Conservation (phyloP, 2,888 invertebrate species). For the Alsophila aescularia region DNA sequence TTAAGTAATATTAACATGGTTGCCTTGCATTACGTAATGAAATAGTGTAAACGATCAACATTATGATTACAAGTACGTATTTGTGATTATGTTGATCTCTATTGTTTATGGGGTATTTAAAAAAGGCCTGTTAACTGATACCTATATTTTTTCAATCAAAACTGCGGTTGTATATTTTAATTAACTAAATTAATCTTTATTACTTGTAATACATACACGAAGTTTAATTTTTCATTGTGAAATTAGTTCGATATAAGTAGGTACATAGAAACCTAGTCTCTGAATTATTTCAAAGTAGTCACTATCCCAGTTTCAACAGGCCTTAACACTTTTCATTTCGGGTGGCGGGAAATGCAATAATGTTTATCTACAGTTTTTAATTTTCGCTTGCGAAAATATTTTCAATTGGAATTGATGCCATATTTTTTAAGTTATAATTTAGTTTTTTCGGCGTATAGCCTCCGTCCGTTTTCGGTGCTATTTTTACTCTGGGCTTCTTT, state of each 20-base stretch:
- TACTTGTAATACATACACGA: neutral
- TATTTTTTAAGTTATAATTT: conserved; percentile 66
- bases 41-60: conserved; percentile 31
- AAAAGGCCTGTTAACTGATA: conserved; percentile 8
- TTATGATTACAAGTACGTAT: neutral
- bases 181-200: too few species aligned
- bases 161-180: neutral
- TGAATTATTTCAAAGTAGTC: too few species aligned
- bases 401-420: conserved; percentile 64
- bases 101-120: conserved; percentile 12
- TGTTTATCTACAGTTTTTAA: conserved; percentile 25
- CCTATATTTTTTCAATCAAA: neutral
- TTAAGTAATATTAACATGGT: conserved; percentile 58
- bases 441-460: conserved; percentile 49
- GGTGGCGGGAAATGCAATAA: conserved; percentile 66
- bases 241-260: too few species aligned
- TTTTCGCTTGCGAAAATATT: conserved; percentile 31
- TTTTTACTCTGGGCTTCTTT: conserved; percentile 47
- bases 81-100: conserved; percentile 28
- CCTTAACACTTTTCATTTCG: conserved; percentile 11
- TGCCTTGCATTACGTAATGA: conserved; percentile 78
- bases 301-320: conserved; percentile 4
- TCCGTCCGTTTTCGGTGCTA: conserved; percentile 78
- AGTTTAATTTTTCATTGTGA: too few species aligned
- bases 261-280: too few species aligned